Evolutionary conservation across 2,888 invertebrate genomes (phyloP).

Genomic region (Pelosia muscerda): DNA sequence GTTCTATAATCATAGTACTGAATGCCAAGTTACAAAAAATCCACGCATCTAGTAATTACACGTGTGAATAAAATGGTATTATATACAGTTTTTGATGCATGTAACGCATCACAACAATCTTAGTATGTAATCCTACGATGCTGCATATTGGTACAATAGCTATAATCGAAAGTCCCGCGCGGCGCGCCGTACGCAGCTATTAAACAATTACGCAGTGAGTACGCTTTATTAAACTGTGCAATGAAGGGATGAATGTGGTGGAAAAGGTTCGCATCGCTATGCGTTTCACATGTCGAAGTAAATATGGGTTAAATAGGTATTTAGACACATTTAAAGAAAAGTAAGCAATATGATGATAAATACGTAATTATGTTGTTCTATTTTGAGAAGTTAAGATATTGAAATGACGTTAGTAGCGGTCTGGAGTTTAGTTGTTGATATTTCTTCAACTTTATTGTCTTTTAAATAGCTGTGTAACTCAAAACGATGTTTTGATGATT

Average conservation of each 20-base stretch:
- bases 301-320: too few relatives aligned
- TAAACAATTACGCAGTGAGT: constrained; percentile 32
- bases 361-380: too few relatives aligned
- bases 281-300: background rate
- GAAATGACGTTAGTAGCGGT: background rate
- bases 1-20: background rate
- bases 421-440: background rate
- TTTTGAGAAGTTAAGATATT: too few relatives aligned
- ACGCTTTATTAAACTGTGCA: constrained; percentile 22
- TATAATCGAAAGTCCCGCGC: background rate
- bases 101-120: background rate
- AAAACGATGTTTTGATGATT: constrained; percentile 22
- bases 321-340: background rate
- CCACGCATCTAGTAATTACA: background rate
- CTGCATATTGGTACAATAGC: background rate
- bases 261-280: constrained; percentile 24
- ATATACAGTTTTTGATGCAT: background rate
- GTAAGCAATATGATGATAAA: background rate
- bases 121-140: background rate
- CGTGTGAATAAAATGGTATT: background rate
- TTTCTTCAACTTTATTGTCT: background rate
- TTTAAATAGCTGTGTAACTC: background rate
- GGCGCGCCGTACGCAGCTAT: constrained; percentile 24
- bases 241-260: constrained; percentile 1
- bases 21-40: background rate